Percentiles rank a stretch among this genome's conserved stretches.
phyloP scores from a whole-genome alignment of 2,888 invertebrate genomes.

The Auanema sp. region DNA sequence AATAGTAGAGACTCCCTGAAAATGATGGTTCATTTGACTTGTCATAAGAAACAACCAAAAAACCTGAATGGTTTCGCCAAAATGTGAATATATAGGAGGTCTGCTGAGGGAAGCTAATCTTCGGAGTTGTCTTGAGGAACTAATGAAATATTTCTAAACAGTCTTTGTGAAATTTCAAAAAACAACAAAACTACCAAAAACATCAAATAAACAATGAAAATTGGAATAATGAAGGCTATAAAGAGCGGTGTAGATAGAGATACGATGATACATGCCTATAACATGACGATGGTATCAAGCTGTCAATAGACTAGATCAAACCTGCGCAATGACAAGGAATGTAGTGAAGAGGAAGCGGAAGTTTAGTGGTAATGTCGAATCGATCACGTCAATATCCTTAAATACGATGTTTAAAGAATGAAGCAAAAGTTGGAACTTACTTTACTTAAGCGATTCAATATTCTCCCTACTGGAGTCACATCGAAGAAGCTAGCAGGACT shows the following conservation, averaged over 20 bases:
- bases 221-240: constrained; percentile 54
- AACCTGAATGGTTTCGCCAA: constrained; percentile 59
- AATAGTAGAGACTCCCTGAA: constrained; percentile 58
- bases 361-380: constrained; percentile 52
- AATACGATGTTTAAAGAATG: background rate
- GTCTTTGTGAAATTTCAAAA: background rate
- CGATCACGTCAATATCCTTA: constrained; percentile 60
- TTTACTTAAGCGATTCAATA: constrained; percentile 59
- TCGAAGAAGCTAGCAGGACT: constrained; percentile 60
- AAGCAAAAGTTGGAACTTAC: constrained; percentile 4
- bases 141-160: constrained; percentile 83
- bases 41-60: too few relatives aligned
- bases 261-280: constrained; percentile 52
- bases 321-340: constrained; percentile 40
- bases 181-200: constrained; percentile 34
- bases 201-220: constrained; percentile 57
- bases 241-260: constrained; percentile 60
- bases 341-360: constrained; percentile 54
- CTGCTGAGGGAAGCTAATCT: constrained; percentile 59
- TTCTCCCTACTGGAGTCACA: constrained; percentile 60
- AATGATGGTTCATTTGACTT: too few relatives aligned
- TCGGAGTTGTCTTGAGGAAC: constrained; percentile 81
- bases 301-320: constrained; percentile 5
- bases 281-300: background rate
- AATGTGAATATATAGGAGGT: constrained; percentile 63